Conservation (phyloP, 2,797 vertebrate species). For the Amazona ochrocephala region DNA sequence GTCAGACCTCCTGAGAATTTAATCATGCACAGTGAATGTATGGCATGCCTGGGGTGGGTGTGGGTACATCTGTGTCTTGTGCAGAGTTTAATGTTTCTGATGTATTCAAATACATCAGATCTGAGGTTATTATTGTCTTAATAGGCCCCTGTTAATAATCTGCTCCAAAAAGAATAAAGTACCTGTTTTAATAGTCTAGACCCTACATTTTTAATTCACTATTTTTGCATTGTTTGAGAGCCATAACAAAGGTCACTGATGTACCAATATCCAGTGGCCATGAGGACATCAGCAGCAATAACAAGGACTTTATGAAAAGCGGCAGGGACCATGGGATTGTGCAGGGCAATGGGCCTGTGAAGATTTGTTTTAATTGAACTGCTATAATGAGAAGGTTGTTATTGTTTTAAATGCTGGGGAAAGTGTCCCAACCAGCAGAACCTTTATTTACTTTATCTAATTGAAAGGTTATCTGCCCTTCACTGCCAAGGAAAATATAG, state of each 20-base stretch:
- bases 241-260: neutral
- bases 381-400: neutral
- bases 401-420: conserved; percentile 27
- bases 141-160: neutral
- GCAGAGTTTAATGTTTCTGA: neutral
- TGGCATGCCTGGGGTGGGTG: neutral
- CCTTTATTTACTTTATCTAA: conserved; percentile 19
- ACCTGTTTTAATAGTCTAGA: neutral
- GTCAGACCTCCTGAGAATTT: neutral
- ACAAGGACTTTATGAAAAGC: conserved; percentile 11
- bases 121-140: neutral
- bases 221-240: neutral
- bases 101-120: neutral
- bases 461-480: neutral
- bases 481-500: neutral
- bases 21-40: neutral
- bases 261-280: neutral
- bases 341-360: conserved; percentile 2
- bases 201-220: neutral
- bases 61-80: neutral
- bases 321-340: neutral
- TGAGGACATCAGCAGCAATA: neutral
- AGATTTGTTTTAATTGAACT: conserved; percentile 27
- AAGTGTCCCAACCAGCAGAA: neutral
- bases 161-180: neutral